Evolutionary conservation across 2,113 vertebrate genomes (phyloP), one percentile per base, ranked within the genome.

Genomic region (Columba livia): DNA sequence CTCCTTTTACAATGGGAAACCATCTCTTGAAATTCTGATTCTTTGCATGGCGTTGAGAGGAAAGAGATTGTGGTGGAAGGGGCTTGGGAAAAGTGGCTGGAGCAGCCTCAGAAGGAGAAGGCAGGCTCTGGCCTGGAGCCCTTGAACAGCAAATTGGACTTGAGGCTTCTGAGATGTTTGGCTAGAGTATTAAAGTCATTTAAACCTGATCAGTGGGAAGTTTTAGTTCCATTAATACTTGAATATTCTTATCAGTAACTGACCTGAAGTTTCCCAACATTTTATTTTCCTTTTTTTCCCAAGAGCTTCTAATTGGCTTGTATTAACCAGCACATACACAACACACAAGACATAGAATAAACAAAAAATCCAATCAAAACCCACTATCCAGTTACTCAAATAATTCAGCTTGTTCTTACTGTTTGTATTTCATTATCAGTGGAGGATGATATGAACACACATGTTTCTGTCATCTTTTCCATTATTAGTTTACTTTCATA

Each of bases 391-490:
- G 11, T 83, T 78, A 28, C 18, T 85, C 29, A 48, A n/a, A 65
- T 40, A 86, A 54, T 38, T 47, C 15, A 64, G 14, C 7, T 78
- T 32, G 4, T 48, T 86, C n/a, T 36, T 89, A 32, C 19, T 78
- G 8, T 16, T 94, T 69, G 5, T 75, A n/a, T 15, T 60, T 67
- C 13, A 15, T 62, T 87, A 13, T 57, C 53, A 44, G 12, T 44
- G 24, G 26, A 56, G 28, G 15, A 50, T 65, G 7, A 19, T 61
- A 51, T 0, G 0, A 62, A 23, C 9, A 31, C 7, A 20, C 5
- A 6, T 1, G 0, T 56, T 94, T 65, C 77, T 79, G 23, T 87
- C 61, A 34, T 79, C 16, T 8, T 73, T 75, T 79, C 29, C 2
- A 0, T 81, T 58, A 31, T 50, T 65, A 36, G 9, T 73, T 89